Evolutionary conservation across 2,797 vertebrate genomes (phyloP).

Genomic region (Glossophaga mutica): DNA sequence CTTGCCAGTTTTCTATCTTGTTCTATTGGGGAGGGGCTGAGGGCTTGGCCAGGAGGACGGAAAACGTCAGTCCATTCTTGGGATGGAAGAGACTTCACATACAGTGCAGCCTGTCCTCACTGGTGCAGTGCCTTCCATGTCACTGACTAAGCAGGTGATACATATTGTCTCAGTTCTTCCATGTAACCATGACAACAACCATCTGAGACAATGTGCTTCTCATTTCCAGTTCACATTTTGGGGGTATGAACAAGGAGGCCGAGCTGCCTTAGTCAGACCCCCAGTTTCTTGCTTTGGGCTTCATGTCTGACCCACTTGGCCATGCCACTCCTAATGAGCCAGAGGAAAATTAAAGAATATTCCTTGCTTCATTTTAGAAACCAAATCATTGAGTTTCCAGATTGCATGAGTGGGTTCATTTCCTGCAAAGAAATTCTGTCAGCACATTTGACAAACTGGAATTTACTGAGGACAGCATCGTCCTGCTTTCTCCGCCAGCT

Average conservation of each 20-base stretch:
- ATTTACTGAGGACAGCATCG: not conserved
- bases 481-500: no score
- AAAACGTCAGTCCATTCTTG: not conserved
- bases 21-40: not conserved
- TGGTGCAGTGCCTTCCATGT: rapidly evolving
- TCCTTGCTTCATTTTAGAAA: not conserved
- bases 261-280: no score
- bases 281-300: not conserved
- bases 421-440: not conserved
- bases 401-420: rapidly evolving
- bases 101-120: rapidly evolving
- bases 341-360: not conserved
- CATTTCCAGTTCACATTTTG: not conserved
- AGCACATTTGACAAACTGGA: not conserved
- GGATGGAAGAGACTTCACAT: rapidly evolving
- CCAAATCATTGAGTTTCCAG: no score
- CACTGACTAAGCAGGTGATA: not conserved
- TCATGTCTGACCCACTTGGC: not conserved
- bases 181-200: rapidly evolving
- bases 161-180: not conserved
- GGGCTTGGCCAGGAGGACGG: rapidly evolving
- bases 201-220: rapidly evolving
- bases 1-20: not conserved
- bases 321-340: not conserved
- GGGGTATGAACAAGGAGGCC: not conserved